Evolutionary conservation across 2,797 vertebrate species (phyloP), one percentile per base, ranked within the genome.

Genomic region (Sebastes wilsoni): DNA sequence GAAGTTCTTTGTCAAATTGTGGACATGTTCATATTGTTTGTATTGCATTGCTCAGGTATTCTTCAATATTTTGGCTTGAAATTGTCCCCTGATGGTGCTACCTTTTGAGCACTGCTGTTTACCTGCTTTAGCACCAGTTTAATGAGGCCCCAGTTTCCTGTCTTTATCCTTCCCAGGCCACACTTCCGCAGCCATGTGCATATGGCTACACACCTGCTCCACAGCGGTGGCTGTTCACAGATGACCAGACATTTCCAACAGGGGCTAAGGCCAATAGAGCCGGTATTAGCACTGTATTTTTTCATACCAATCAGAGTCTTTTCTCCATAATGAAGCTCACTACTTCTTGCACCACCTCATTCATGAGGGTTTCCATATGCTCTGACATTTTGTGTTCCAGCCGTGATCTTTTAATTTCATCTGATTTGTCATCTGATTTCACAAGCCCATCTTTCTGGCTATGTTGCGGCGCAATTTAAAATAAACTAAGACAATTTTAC

Each of bases 181-280:
- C 84, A 67, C 64, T 71, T 72, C 62, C 30, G 30, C 79, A 80
- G 81, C 74, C 60, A 6, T 30, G 52, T 91, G 64, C 91, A 96
- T 94, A 95, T 96, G 94, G 93, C 81, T 69, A 66, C 14, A 62
- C 96, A 96, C 96, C 97, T 97, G 96, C 95, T 94, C 87, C 86
- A 78, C 89, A 89, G 83, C 91, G 93, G 94, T 95, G 95, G 93
- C 94, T 96, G 94, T 96, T 96, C 96, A 96, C 95, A 97, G 96
- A 96, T 96, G 96, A 96, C 93, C 93, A 72, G 88, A 90, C 90
- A 85, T 90, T 96, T 96, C 96, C 91, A 96, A 94, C 94, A 95
- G 93, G 91, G 93, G 93, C 96, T 94, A 95, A 94, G 94, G 61
- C 66, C 30, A 64, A 14, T 9, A 69, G n/a, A 74, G 36, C 20